Evolutionary conservation across 1,140 invertebrate genomes (phyloP).

Genomic region (Littorina saxatilis): DNA sequence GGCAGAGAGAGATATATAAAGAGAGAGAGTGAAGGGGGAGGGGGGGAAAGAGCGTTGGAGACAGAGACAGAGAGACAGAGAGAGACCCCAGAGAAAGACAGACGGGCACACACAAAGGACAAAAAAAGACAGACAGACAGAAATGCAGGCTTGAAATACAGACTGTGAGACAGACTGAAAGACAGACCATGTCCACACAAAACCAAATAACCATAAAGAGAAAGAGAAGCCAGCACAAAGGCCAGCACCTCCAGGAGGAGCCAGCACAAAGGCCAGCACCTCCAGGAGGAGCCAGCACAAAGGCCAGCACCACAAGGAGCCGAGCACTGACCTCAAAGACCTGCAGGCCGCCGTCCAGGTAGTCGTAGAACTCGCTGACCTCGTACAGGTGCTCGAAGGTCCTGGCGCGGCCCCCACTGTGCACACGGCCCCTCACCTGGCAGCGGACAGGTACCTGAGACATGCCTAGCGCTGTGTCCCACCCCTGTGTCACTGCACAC

Average conservation of each 20-base stretch:
- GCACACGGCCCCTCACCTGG: constrained; percentile 47
- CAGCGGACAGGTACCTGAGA: constrained; percentile 48
- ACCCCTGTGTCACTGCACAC: constrained; percentile 41
- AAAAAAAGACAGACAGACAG: not conserved
- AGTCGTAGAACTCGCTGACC: constrained; percentile 53
- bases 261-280: too few relatives aligned
- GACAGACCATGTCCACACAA: too few relatives aligned
- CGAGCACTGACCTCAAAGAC: constrained; percentile 35
- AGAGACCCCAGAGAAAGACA: too few relatives aligned
- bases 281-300: too few relatives aligned
- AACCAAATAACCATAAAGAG: too few relatives aligned
- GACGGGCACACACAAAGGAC: not conserved
- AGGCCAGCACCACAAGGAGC: not conserved
- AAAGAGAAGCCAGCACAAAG: too few relatives aligned
- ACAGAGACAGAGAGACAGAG: not conserved
- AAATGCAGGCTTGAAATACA: too few relatives aligned
- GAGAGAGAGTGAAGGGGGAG: not conserved
- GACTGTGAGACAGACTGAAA: too few relatives aligned
- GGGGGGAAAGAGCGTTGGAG: not conserved
- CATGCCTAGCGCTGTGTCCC: constrained; percentile 52
- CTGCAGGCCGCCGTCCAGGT: constrained; percentile 13
- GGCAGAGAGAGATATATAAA: not conserved
- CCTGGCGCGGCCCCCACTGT: not conserved
- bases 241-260: too few relatives aligned
- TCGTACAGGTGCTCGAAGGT: constrained; percentile 60